phyloP scores from a whole-genome alignment of 2,888 invertebrate species.

The Stictocephala bisonia region DNA sequence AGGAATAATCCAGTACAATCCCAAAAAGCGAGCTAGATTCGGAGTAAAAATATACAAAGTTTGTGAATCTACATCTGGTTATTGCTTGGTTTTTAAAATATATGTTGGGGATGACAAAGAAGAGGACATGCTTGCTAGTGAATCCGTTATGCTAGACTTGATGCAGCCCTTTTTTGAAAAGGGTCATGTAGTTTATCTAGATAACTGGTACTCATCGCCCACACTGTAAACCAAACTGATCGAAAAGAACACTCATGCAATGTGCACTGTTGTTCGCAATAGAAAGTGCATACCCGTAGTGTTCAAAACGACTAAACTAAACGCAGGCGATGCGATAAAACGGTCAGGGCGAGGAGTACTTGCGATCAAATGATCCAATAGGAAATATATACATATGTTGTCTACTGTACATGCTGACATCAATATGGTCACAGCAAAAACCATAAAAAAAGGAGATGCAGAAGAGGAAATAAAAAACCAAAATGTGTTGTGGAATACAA shows the following conservation, averaged over 20 bases:
- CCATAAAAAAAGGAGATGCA: slow-evolving; percentile 9
- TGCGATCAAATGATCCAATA: slow-evolving; percentile 26
- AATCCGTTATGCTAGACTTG: slow-evolving; percentile 32
- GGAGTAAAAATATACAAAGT: slow-evolving; percentile 62
- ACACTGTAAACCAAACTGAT: slow-evolving; percentile 2
- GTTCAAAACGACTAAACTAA: background rate
- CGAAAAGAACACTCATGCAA: slow-evolving; percentile 9
- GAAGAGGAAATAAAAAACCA: slow-evolving; percentile 22
- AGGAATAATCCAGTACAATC: slow-evolving; percentile 61
- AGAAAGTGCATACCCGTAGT: slow-evolving; percentile 19
- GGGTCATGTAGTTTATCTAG: slow-evolving; percentile 12
- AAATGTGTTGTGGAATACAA: slow-evolving; percentile 36
- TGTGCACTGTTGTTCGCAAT: background rate
- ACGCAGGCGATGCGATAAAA: slow-evolving; percentile 17
- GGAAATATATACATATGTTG: slow-evolving; percentile 28
- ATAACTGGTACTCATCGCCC: slow-evolving; percentile 41
- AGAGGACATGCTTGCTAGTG: slow-evolving; percentile 35
- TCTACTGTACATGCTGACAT: slow-evolving; percentile 22
- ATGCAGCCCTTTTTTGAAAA: slow-evolving; percentile 18
- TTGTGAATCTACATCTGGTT: slow-evolving; percentile 52
- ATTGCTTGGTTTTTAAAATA: slow-evolving; percentile 34
- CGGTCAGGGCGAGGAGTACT: slow-evolving; percentile 12
- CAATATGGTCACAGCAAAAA: slow-evolving; percentile 31
- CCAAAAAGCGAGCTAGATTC: slow-evolving; percentile 60
- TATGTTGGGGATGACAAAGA: slow-evolving; percentile 22